These are phyloP conservation scores for Gallinago nigripennis DNA, from an alignment of 2,797 vertebrate species.

Conservation along the genomic window DNA sequence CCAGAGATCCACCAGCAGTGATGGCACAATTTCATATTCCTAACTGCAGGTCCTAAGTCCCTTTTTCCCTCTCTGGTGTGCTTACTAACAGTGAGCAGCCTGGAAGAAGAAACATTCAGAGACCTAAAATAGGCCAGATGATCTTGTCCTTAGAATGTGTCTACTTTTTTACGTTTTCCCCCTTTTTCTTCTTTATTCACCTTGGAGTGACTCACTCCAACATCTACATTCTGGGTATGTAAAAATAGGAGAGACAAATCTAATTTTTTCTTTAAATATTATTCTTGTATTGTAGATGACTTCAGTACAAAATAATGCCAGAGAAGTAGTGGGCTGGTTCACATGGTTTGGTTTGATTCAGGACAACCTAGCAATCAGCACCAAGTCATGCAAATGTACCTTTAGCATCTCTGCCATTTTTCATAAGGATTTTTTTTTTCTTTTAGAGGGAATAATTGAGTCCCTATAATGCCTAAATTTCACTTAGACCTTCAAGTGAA, in stretches of 20 bases:
- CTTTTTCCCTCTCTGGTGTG: accelerated
- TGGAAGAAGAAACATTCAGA: background rate
- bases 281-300: background rate
- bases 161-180: background rate
- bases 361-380: background rate
- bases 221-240: background rate
- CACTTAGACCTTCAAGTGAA: background rate
- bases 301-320: background rate
- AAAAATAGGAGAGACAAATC: background rate
- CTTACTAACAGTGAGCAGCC: background rate
- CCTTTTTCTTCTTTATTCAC: background rate
- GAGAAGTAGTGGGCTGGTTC: background rate
- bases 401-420: background rate
- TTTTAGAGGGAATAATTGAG: background rate
- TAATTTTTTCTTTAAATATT: background rate
- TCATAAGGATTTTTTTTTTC: background rate
- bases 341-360: background rate
- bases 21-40: background rate
- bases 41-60: background rate
- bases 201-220: background rate
- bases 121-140: background rate
- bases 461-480: background rate
- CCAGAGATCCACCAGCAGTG: background rate
- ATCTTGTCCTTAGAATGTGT: background rate
- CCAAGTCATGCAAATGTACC: background rate